Base-by-base conservation (phyloP, 2,888 invertebrate genomes). In the Mythimna loreyi region DNA sequence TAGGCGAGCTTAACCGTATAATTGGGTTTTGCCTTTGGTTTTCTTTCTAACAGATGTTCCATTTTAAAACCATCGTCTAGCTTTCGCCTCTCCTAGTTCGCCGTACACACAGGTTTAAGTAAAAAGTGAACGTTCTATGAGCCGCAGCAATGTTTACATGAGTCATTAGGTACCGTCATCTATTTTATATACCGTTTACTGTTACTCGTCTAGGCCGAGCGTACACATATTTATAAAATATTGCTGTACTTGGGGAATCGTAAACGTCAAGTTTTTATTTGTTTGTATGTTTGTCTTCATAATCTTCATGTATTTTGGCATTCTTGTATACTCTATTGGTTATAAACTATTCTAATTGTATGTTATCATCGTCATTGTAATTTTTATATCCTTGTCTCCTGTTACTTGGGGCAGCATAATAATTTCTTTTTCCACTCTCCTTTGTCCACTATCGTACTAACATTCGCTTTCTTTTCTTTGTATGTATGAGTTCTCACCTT, bases 121-220 rank as follows among this genome's bases (percentile, higher is more conserved):
- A 63, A 80, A 80, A 80, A 80, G 80, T 81, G 81, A 80, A 80
- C 73, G 80, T 80, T 64, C 71, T 73, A 81, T 73, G 78, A 80
- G 70, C 25, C 43, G 30, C 30, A 66, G 64, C 61, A 68, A 78
- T 84, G 84, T 87, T 86, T 84, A 86, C 81, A 80, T 87, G 87
- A 86, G 66, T 87, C 87, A 87, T 81, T 78, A 74, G 69, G 64
- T 76, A 68, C 78, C 75, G 80, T 73, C 68, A 73, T 75, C 72
- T 76, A 81, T 66, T 69, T 68, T 16, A 16, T 40, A 58, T 59
- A 63, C 72, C 52, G 53, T 65, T 57, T 72, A 78, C 76, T 78
- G 78, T 76, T 76, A 76, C 40, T 28, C 25, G 55, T 68, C 69
- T 78, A 80, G 69, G 69, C 28, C 77, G 59, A 19, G 28, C 33